Base-by-base conservation (phyloP, 1,140 invertebrate species). In the Gerris buenoi region DNA sequence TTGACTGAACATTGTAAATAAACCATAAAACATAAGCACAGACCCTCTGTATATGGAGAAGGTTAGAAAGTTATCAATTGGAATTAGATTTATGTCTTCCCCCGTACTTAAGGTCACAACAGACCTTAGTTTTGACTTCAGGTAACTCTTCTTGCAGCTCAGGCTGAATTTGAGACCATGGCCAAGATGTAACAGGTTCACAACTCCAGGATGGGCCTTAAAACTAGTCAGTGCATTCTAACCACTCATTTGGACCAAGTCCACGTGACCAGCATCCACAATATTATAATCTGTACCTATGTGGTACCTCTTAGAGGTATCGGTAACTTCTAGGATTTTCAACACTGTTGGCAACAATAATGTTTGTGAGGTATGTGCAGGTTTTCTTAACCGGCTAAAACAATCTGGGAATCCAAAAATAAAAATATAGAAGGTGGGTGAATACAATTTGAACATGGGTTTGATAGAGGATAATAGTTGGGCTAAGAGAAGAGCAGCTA, bases 261-360 rank as follows among this genome's bases (percentile, higher is more conserved):
- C 79, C 78, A 23, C 79, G 66, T 0, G 79, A 79, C 77, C 66
- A 25, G 76, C 67, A 71, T 81, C 79, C 0, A 77, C 77, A 0
- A 78, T 77, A 67, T 80, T 80, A 5, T 70, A 56, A 1, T 70
- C 64, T 0, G 71, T 71, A 18, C 68, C 29, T 0, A 77, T 73
- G 62, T 46, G 33, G 18, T 46, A 46, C 33, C 33, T 10, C 33
- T 10, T 46, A 18, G 33, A 46, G 5, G 18, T 10, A 10, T 46
- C 18, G 18, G 33, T 46, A 5, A 46, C 5, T 18, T 46, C 33
- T 46, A 46, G 18, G 5, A 46, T 46, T 46, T 78, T 46, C 5
- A 46, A 5, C 5, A 46, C 33, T 10, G 5, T 5, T 10, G 5
- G 5, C 18, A 27, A 64, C 10, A n/a, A 26, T 22, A 75, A 65